phyloP scores from a whole-genome alignment of 2,113 vertebrate species.

The Cygnus atratus region DNA sequence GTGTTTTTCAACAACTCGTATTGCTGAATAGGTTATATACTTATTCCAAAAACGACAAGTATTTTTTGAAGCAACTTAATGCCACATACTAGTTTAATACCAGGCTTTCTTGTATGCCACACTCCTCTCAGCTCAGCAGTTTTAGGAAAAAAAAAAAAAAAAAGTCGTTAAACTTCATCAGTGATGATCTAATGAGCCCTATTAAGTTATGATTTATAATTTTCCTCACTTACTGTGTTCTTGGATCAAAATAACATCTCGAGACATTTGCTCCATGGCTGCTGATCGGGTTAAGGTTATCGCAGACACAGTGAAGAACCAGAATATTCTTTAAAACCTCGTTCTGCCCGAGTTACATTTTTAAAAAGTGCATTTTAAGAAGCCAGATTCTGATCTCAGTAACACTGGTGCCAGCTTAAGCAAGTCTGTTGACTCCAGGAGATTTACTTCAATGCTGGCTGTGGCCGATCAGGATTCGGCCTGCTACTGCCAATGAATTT shows the following conservation, averaged over 20 bases:
- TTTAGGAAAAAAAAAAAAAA: neutral
- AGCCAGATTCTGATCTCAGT: slow-evolving; percentile 9
- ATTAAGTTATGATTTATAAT: slow-evolving; percentile 32
- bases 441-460: neutral
- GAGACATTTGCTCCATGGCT: slow-evolving; percentile 28
- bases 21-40: neutral
- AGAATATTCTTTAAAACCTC: slow-evolving; percentile 21
- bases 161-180: neutral
- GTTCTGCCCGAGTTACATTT: neutral
- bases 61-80: neutral
- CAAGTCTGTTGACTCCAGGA: neutral
- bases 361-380: slow-evolving; percentile 13
- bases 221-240: neutral
- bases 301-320: slow-evolving; percentile 4
- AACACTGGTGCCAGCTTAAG: neutral
- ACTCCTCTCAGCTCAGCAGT: neutral
- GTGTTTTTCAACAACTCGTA: neutral
- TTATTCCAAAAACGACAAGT: neutral
- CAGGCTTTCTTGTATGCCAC: neutral
- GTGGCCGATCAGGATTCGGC: neutral
- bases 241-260: slow-evolving; percentile 39
- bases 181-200: slow-evolving; percentile 17
- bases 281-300: slow-evolving; percentile 41
- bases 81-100: neutral
- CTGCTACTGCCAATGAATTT: neutral